Evolutionary conservation across 2,888 invertebrate genomes (phyloP).

Genomic region (Tenthredo mesomela): DNA sequence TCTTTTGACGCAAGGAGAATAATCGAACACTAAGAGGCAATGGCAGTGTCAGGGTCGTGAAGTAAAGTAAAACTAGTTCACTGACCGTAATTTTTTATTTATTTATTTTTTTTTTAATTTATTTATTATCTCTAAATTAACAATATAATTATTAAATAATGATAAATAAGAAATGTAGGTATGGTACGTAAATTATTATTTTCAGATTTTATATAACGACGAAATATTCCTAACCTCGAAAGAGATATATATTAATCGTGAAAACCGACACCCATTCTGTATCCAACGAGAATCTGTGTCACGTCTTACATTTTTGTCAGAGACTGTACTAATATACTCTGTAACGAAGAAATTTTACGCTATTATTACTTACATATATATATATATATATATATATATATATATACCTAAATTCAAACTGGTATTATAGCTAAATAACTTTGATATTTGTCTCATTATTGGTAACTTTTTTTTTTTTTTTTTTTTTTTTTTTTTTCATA

Average conservation of each 20-base stretch:
- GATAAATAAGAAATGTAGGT: too few species aligned
- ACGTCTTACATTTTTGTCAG: conserved; percentile 67
- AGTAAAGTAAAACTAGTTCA: conserved; percentile 81
- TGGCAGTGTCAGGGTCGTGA: conserved; percentile 83
- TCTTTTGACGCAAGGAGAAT: conserved; percentile 75
- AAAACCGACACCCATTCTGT: conserved; percentile 42
- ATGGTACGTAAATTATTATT: background rate
- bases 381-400: too few species aligned
- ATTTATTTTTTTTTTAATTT: too few species aligned
- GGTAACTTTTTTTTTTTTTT: too few species aligned
- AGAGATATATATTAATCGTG: conserved; percentile 56
- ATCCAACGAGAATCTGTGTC: conserved; percentile 68
- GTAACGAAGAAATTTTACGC: background rate
- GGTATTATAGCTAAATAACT: background rate
- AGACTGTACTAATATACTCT: too few species aligned
- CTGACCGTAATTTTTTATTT: conserved; percentile 82
- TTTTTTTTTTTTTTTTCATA: too few species aligned
- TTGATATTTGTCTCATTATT: background rate
- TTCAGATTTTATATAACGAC: background rate
- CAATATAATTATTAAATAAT: background rate
- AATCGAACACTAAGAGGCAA: conserved; percentile 78
- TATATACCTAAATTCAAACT: background rate
- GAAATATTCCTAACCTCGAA: background rate
- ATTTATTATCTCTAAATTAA: background rate
- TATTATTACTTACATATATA: background rate